Percentiles rank a stretch among this genome's conserved stretches.
Conservation (phyloP, 2,797 vertebrate genomes). For the Sebastes hopkinsi region DNA sequence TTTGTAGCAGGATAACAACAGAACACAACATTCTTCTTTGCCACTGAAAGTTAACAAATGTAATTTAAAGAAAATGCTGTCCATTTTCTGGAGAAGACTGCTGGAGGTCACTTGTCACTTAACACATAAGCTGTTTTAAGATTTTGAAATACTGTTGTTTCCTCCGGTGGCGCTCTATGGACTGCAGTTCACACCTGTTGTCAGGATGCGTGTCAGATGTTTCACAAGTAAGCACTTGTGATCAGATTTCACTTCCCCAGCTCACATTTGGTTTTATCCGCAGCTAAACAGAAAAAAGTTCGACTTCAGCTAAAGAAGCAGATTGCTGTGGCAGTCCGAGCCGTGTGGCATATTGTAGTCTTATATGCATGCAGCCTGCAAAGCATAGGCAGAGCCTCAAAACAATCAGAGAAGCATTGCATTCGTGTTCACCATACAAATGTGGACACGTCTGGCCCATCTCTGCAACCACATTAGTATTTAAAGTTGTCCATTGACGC, state of each 20-base stretch:
- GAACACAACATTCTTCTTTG: not conserved
- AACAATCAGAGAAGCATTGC: not conserved
- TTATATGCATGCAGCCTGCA: not conserved
- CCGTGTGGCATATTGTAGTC: slow-evolving; percentile 18
- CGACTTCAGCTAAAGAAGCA: slow-evolving; percentile 21
- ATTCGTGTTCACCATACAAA: not conserved
- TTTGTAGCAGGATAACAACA: not conserved
- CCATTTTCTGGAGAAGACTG: not conserved
- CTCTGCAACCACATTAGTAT: not conserved
- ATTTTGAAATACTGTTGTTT: not conserved
- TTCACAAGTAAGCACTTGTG: slow-evolving; percentile 49
- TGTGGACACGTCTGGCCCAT: slow-evolving; percentile 5
- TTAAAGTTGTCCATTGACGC: not conserved
- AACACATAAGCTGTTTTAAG: not conserved
- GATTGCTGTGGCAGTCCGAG: slow-evolving; percentile 1
- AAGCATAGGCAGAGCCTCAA: slow-evolving; percentile 21
- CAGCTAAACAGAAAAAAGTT: slow-evolving; percentile 23
- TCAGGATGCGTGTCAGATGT: slow-evolving; percentile 38
- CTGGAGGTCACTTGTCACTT: not conserved
- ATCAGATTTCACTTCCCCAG: slow-evolving; percentile 47
- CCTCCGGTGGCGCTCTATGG: slow-evolving; percentile 2
- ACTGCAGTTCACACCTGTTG: slow-evolving; percentile 20
- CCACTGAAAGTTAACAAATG: not conserved
- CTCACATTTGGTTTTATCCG: slow-evolving; percentile 25
- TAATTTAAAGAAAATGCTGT: not conserved